These are phyloP conservation scores for Cataglyphis livida DNA, from an alignment of 2,888 invertebrate genomes.

Conservation along the genomic window DNA sequence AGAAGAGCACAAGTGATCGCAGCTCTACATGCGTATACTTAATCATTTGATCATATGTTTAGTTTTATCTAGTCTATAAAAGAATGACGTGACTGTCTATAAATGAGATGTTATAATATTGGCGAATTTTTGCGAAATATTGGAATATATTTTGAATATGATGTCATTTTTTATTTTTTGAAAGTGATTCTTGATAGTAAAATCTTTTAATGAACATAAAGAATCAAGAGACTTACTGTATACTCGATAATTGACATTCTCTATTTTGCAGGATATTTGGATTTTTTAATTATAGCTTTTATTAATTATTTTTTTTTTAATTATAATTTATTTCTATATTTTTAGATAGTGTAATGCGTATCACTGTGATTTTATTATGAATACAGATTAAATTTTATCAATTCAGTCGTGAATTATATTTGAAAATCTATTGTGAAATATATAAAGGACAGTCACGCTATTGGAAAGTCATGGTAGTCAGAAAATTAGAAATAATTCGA, in stretches of 20 bases:
- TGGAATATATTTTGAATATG: not conserved
- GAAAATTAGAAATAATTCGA: slow-evolving; percentile 29
- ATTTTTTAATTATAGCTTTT: not conserved
- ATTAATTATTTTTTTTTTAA: not conserved
- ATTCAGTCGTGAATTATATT: not conserved
- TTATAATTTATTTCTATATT: slow-evolving; percentile 12
- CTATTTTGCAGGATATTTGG: not conserved
- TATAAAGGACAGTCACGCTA: not conserved
- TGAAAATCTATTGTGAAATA: slow-evolving; percentile 6
- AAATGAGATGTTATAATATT: slow-evolving; percentile 14
- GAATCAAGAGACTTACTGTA: not conserved
- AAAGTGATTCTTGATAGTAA: not conserved
- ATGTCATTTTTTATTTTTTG: not conserved
- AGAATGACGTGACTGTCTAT: slow-evolving; percentile 40
- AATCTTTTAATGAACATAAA: not conserved
- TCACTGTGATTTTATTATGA: not conserved
- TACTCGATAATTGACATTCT: not conserved
- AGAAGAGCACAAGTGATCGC: not conserved
- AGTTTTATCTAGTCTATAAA: slow-evolving; percentile 82
- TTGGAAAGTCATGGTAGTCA: not conserved
- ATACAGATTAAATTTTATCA: slow-evolving; percentile 28
- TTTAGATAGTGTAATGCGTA: not conserved
- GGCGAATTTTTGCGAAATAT: slow-evolving; percentile 22
- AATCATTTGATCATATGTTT: slow-evolving; percentile 79
- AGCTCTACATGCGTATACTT: slow-evolving; percentile 61